Conservation (phyloP, 2,888 invertebrate species). For the Thereva unica region DNA sequence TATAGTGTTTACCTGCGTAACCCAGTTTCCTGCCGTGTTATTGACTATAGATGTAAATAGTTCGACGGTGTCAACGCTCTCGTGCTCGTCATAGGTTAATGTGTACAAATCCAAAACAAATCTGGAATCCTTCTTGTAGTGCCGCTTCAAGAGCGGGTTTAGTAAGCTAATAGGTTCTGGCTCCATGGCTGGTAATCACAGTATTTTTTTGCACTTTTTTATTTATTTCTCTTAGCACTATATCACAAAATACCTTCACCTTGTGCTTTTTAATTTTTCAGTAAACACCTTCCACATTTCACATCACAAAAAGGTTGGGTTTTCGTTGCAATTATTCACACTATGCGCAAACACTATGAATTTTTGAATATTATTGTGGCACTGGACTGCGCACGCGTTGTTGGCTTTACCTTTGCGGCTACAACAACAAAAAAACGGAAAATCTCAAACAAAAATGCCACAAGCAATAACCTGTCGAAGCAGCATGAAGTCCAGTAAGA, state of each 20-base stretch:
- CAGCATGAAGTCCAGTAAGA: no score
- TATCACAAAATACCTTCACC: conserved; percentile 17
- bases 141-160: conserved; percentile 60
- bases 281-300: conserved; percentile 1
- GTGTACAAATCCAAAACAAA: conserved; percentile 84
- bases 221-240: conserved; percentile 12
- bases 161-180: conserved; percentile 61
- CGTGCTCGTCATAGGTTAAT: conserved; percentile 81
- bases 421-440: no score
- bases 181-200: conserved; percentile 36
- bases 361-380: no score
- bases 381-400: no score
- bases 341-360: background rate
- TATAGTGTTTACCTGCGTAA: conserved; percentile 46
- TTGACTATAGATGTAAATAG: conserved; percentile 56
- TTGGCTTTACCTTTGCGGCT: no score
- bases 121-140: conserved; percentile 85
- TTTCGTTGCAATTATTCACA: conserved; percentile 6
- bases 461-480: no score
- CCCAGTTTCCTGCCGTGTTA: conserved; percentile 50
- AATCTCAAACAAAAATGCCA: no score
- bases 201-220: conserved; percentile 17
- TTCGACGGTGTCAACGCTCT: conserved; percentile 73
- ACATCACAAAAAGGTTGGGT: background rate
- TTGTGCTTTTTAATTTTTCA: background rate